Evolutionary conservation across 2,888 invertebrate genomes (phyloP), one percentile per base, ranked within the genome.

Genomic region (Euzophera pinguis): DNA sequence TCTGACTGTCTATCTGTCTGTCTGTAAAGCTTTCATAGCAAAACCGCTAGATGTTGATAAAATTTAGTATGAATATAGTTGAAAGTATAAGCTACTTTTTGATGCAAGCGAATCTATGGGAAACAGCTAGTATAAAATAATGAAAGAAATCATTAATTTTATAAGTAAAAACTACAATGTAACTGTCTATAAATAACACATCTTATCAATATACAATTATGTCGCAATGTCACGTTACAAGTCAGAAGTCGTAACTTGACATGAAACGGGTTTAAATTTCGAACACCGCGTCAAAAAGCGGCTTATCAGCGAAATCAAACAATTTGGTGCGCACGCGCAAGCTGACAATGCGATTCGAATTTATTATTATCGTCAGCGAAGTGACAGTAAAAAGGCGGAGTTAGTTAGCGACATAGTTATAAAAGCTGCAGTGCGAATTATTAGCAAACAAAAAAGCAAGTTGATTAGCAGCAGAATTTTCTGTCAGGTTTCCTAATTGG

Each of bases 281-380:
- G 39, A 34, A 43, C 13, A 22, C 42, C 39, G 43, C 3, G 7
- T 51, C 22, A 55, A 71, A 68, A 58, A 62, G 57, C 54, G 51
- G 55, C 50, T 55, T 75, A 75, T 76, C 74, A 58, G 50, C 45
- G 41, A 58, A 63, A 68, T 70, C 68, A 55, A 56, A 65, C 63
- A 56, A 62, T 59, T 60, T 51, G 63, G 22, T 22, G 22, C 5
- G 22, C 22, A 5, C 49, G 58, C 52, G 75, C 81, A 76, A 81
- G 81, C 80, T 82, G 83, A 75, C 80, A 78, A 77, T 74, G 68
- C 65, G 61, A 57, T 60, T 61, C 55, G 59, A 64, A 68, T 71
- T 68, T 63, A 60, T 59, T 61, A 56, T 61, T 61, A 60, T 56
- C 50, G 52, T 50, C 17, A 13, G 35, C 32, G 10, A 16, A 50